Base-by-base conservation (phyloP, 1,140 invertebrate species). In the Cephus cinctus region DNA sequence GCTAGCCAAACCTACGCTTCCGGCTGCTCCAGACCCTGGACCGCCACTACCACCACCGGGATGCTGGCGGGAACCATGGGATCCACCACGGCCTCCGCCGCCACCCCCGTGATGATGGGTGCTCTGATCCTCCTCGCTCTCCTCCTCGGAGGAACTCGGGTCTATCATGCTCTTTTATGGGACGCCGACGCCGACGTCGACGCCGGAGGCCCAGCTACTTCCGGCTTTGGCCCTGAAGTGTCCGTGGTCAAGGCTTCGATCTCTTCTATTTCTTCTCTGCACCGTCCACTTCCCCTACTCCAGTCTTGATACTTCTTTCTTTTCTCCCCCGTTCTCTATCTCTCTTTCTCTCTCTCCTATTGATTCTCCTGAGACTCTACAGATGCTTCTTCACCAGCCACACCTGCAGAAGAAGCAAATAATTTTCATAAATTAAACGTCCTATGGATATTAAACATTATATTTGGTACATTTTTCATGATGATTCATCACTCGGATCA, bases 111-210 rank as follows among this genome's bases (percentile, higher is more conserved):
- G 75, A n/a, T n/a, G n/a, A 69, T 74, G 80, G 69, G 71, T 80
- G 73, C 78, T 82, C 80, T 86, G 83, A 69, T 92, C 89, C 73
- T 91, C 89, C 52, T 92, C 90, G 59, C 84, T 89, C 65, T 92
- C 90, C 69, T 92, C 88, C 71, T 92, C 90, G 38, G 89, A 92
- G 60, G 89, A 92, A 71, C 89, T 92, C 53, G 90, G 90, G 69
- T 92, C 89, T 74, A 92, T 92, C 90, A 92, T 92, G 53, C 59
- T 78, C 47, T 44, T 23, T 40, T 36, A 30, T 53, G 41, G 50
- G 21, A 46, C 50, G 36, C 31, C 35, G 38, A 38, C 5, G 20
- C 44, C 51, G 43, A 44, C 52, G 52, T 52, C 56, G 52, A 56
- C 50, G 47, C 30, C 46, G 43, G 41, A 50, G 52, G 57, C 52